phyloP scores from a whole-genome alignment of 2,113 vertebrate species.

The Antechinus stuartii region DNA sequence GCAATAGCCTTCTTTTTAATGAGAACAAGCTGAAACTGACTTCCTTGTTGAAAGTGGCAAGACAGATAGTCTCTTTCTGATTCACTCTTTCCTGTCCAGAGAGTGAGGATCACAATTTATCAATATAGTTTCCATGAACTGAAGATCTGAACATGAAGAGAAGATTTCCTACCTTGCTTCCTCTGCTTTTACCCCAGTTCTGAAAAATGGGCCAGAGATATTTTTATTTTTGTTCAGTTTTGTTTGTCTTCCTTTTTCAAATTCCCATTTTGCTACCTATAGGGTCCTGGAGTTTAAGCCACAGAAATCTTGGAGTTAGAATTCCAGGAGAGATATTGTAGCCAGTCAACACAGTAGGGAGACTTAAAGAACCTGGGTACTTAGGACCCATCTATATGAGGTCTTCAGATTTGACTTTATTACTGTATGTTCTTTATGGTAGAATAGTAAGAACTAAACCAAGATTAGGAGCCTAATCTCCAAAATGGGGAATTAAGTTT shows the following conservation, averaged over 20 bases:
- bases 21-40: not conserved
- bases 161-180: not conserved
- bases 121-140: not conserved
- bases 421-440: not conserved
- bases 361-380: not conserved
- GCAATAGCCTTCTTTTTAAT: not conserved
- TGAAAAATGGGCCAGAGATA: not conserved
- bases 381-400: no score
- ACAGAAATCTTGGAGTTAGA: not conserved
- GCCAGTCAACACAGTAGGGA: not conserved
- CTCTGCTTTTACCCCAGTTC: not conserved
- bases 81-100: not conserved
- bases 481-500: not conserved
- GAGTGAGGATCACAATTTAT: not conserved
- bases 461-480: no score
- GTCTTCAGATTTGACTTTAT: not conserved
- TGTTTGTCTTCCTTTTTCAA: not conserved
- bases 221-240: not conserved
- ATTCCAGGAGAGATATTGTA: not conserved
- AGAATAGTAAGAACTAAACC: not conserved
- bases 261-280: not conserved
- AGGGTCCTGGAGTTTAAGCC: not conserved
- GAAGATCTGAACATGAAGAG: not conserved
- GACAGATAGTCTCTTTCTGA: not conserved
- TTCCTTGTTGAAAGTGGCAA: not conserved